Evolutionary conservation across 2,888 invertebrate species (phyloP), one percentile per base, ranked within the genome.

Genomic region (Hololepta plana): DNA sequence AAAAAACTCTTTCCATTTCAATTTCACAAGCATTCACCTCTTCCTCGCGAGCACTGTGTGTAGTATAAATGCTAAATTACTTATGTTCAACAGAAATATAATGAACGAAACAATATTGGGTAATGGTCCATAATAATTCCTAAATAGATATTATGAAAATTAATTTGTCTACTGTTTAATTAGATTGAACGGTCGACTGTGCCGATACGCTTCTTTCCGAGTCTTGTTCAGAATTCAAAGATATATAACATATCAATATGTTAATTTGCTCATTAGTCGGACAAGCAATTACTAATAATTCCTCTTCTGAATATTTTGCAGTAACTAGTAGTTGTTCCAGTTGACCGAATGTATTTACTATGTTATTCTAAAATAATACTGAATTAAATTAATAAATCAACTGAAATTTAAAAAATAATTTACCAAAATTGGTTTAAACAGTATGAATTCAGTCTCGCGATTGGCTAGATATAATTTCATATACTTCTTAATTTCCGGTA

Each of bases 401-500:
- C n/a, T 23, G n/a, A 2, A 27, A 34, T 20, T 24, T 11, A 30
- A 37, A 24, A 26, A 29, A 20, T 33, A 31, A 43, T 57, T 49
- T 47, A 82, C 84, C 55, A 84, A 74, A 24, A 96, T 82, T 2
- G 95, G 95, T 29, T 90, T 69, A 43, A 96, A 91, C 6, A 98
- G 64, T 43, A 98, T 95, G 41, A 88, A 85, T 53, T 98, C 96
- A 0, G 96, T 96, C 51, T 98, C 96, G 38, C 79, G 72, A 52
- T 95, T 96, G 8, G 95, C 87, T 27, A 98, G 62, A 53, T 98
- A 98, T 2, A 98, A 65, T 37, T 87, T 77, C 88, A 96, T 90
- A 8, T 84, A 80, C 3, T 80, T 66, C 46, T 90, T 87, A 9
- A 95, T 56, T 4, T 64, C 62, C 0, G 88, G 77, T 16, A 93